Percentiles rank a stretch among this genome's conserved stretches.
phyloP scores from a whole-genome alignment of 2,888 invertebrate genomes.

The Ormia ochracea region DNA sequence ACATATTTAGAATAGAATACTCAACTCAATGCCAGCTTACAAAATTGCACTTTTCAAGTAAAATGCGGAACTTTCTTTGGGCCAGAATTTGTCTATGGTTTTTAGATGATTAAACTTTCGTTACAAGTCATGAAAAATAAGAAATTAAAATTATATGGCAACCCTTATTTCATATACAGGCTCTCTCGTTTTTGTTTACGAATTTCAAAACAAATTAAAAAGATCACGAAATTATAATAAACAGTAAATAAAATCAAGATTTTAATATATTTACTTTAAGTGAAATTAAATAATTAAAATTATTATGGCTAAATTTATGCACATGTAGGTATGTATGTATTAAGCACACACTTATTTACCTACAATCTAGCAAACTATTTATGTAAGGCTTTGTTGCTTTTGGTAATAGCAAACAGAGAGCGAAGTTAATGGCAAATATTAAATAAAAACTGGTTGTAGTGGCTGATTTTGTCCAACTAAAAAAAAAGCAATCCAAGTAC shows the following conservation, averaged over 20 bases:
- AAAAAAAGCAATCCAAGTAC: conserved; percentile 2
- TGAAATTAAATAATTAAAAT: not conserved
- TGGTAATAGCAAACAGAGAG: not conserved
- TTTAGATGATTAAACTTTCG: too few species aligned
- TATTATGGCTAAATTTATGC: too few species aligned
- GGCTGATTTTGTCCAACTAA: not conserved
- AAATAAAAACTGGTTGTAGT: conserved; percentile 40
- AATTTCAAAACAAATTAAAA: not conserved
- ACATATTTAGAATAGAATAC: too few species aligned
- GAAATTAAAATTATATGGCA: not conserved
- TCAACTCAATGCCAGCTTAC: too few species aligned
- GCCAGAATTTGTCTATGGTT: too few species aligned
- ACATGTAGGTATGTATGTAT: too few species aligned
- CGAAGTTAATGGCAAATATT: conserved; percentile 18
- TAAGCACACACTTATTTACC: not conserved
- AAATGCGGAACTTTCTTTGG: too few species aligned
- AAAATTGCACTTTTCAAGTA: too few species aligned
- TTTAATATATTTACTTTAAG: not conserved
- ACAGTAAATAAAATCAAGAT: not conserved
- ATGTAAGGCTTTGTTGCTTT: conserved; percentile 2
- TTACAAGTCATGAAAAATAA: too few species aligned
- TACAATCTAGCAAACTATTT: not conserved
- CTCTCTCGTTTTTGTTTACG: not conserved
- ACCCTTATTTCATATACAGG: not conserved
- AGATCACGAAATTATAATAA: not conserved